phyloP scores from a whole-genome alignment of 37 sponge, comb jelly and placozoan genomes.

The Beroe ovata region DNA sequence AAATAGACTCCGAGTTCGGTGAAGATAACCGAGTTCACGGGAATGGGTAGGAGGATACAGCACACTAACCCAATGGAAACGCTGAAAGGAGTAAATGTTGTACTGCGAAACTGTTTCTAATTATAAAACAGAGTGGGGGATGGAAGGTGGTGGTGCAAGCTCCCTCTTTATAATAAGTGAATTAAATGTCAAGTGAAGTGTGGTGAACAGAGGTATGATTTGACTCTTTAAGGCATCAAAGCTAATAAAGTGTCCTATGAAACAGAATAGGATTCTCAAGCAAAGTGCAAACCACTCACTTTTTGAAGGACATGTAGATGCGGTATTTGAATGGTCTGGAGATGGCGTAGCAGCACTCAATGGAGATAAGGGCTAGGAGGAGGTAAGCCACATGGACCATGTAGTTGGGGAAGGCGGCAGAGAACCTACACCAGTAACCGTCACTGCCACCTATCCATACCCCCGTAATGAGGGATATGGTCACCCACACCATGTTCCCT shows the following conservation, averaged over 20 bases:
- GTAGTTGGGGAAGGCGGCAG: constrained; percentile 65
- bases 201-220: too few relatives aligned
- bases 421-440: constrained; percentile 31
- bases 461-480: constrained; percentile 17
- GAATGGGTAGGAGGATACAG: constrained; percentile 38
- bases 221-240: too few relatives aligned
- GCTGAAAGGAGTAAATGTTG: background rate
- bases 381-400: constrained; percentile 62
- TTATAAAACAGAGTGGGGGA: too few relatives aligned
- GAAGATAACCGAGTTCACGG: constrained; percentile 54
- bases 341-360: constrained; percentile 60
- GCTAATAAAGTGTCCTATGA: too few relatives aligned
- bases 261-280: too few relatives aligned
- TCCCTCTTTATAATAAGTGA: too few relatives aligned
- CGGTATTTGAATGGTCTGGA: constrained; percentile 59
- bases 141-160: too few relatives aligned
- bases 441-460: constrained; percentile 37
- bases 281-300: background rate
- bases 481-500: constrained; percentile 64
- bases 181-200: too few relatives aligned
- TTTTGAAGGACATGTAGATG: constrained; percentile 67
- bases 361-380: constrained; percentile 56
- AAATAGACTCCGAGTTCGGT: constrained; percentile 32
- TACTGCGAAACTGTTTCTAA: too few relatives aligned
- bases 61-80: constrained; percentile 18